phyloP scores from a whole-genome alignment of 64 coral and sea anemone genomes.

The Dendrophyllia cribrosa region DNA sequence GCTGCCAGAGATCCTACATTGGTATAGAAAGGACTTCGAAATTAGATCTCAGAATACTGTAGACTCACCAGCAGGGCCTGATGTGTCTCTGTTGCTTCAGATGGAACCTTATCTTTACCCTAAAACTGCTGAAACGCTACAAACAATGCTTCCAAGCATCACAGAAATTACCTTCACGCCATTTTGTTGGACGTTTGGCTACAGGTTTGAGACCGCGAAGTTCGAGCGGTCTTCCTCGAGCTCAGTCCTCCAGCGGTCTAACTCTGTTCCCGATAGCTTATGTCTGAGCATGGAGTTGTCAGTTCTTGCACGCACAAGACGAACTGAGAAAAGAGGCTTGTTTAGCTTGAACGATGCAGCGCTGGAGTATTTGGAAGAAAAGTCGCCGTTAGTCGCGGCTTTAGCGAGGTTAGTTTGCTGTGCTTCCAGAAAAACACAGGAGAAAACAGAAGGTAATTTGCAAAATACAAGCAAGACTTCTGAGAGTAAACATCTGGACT shows the following conservation, averaged over 20 bases:
- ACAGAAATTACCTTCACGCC: conserved; percentile 77
- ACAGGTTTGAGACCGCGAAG: conserved; percentile 78
- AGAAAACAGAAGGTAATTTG: neutral
- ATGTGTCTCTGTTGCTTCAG: conserved; percentile 71
- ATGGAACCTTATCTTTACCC: conserved; percentile 76
- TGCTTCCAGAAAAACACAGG: neutral
- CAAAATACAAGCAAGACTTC: neutral
- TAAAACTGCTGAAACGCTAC: conserved; percentile 57
- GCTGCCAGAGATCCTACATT: conserved; percentile 86
- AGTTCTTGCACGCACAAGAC: conserved; percentile 42
- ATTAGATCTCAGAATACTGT: neutral
- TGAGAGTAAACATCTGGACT: neutral
- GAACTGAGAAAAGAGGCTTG: conserved; percentile 64
- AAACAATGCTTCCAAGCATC: conserved; percentile 70
- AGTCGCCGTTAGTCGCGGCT: conserved; percentile 77
- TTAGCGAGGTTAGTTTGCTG: conserved; percentile 83
- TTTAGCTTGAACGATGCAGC: conserved; percentile 69
- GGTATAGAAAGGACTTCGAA: conserved; percentile 91
- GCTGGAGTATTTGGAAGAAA: conserved; percentile 78
- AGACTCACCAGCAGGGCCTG: conserved; percentile 32
- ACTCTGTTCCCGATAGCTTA: conserved; percentile 81
- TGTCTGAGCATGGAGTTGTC: conserved; percentile 71
- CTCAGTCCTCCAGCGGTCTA: conserved; percentile 74
- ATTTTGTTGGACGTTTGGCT: conserved; percentile 90
- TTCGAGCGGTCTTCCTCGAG: conserved; percentile 79